Evolutionary conservation across 2,113 vertebrate genomes (phyloP).

Genomic region (Zeus faber): DNA sequence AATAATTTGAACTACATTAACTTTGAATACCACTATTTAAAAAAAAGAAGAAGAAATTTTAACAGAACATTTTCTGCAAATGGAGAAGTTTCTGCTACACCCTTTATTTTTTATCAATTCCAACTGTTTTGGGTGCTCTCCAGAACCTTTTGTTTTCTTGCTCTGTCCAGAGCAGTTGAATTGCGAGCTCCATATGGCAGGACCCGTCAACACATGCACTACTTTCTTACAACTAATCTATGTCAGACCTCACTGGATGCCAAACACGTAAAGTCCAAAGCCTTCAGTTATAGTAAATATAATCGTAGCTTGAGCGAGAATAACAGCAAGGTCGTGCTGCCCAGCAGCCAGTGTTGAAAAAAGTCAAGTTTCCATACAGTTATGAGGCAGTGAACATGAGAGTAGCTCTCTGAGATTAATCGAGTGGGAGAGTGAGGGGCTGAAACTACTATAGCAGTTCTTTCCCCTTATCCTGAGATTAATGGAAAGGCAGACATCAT

Average conservation of each 20-base stretch:
- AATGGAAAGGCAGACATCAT: not conserved
- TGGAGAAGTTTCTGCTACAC: too few species aligned
- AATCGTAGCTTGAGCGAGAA: not conserved
- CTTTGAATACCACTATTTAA: too few species aligned
- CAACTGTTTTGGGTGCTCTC: too few species aligned
- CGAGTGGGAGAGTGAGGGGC: not conserved
- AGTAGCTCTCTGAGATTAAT: not conserved
- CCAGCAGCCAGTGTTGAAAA: not conserved
- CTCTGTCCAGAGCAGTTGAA: not conserved
- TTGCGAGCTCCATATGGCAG: not conserved
- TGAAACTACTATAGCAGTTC: not conserved
- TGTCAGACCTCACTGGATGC: not conserved
- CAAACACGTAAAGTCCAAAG: constrained; percentile 6
- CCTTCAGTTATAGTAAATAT: constrained; percentile 3
- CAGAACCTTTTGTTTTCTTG: too few species aligned
- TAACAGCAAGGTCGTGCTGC: not conserved
- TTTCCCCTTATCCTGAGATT: not conserved
- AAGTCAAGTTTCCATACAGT: not conserved
- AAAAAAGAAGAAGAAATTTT: too few species aligned
- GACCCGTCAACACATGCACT: not conserved
- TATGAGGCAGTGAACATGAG: constrained; percentile 4
- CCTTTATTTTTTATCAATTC: too few species aligned
- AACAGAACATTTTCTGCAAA: too few species aligned
- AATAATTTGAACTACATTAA: too few species aligned
- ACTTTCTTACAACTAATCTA: not conserved